Base-by-base conservation (phyloP, 2,113 vertebrate species). In the Atrichornis clamosus region DNA sequence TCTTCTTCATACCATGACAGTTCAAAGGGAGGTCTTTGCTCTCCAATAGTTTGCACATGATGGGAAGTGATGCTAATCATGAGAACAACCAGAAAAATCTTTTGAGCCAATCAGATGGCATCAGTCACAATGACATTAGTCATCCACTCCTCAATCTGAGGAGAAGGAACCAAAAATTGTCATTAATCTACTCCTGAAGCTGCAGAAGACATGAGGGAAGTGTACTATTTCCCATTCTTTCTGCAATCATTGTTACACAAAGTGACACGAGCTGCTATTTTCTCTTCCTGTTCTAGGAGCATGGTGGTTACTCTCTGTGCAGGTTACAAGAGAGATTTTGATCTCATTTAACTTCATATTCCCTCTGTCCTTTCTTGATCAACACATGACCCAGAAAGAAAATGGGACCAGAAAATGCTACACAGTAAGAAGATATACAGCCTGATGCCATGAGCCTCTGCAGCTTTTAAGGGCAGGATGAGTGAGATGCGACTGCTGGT, bases 51-150 rank as follows among this genome's bases (percentile, higher is more conserved):
- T 96, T 94, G 73, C 95, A 96, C 94, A 97, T 96, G 92, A 97
- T 84, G 52, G 94, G 95, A 97, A 95, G 84, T 95, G 92, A 96
- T 82, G 78, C 47, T 76, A 77, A 95, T 96, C 95, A 95, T 76
- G 84, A 87, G 95, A 95, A 95, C 41, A 59, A 90, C 39, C 58
- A 91, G 89, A 89, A 90, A 75, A 64, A 37, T 77, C 81, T 94
- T 89, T 41, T 55, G 23, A 87, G 76, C 75, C 87, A 91, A 76
- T 84, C 62, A 94, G 70, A 96, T 94, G 83, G 89, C 59, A 96
- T 47, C 79, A 92, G 94, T 97, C 97, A 97, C 92, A 97, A 90
- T 82, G 78, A 62, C 72, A 94, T 97, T 97, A 97, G 93, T 97
- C 97, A 97, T 94, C 58, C 18, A 14, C 47, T 93, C 73, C 83